Evolutionary conservation across 2,797 vertebrate genomes (phyloP).

Genomic region (Sciaenops ocellatus): DNA sequence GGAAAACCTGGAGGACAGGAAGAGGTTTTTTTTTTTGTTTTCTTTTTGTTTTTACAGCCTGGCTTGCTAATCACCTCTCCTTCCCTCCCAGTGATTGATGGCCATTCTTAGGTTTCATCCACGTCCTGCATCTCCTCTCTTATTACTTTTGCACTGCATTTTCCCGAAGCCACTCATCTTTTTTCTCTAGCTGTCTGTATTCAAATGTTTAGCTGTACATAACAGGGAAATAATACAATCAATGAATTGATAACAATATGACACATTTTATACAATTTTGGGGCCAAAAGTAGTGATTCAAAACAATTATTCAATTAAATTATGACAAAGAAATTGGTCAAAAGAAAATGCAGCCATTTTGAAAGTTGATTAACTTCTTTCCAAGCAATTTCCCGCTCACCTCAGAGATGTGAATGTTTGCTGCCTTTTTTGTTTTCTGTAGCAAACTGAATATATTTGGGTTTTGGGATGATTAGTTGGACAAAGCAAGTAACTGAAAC

Average conservation of each 20-base stretch:
- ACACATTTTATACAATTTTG: not conserved
- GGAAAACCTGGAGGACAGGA: slow-evolving; percentile 53
- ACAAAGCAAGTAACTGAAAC: too few relatives aligned
- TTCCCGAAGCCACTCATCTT: slow-evolving; percentile 1
- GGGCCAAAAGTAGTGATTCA: not conserved
- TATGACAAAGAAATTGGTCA: too few relatives aligned
- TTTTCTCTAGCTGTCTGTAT: not conserved
- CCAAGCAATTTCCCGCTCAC: too few relatives aligned
- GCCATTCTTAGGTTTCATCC: slow-evolving; percentile 65
- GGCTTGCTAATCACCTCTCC: slow-evolving; percentile 56
- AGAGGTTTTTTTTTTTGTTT: not conserved
- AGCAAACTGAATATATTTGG: too few relatives aligned
- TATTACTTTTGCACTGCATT: slow-evolving; percentile 31
- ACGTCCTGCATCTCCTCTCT: slow-evolving; percentile 21
- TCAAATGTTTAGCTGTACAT: not conserved
- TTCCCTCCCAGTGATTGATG: slow-evolving; percentile 66
- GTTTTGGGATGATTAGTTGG: too few relatives aligned
- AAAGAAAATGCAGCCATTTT: too few relatives aligned
- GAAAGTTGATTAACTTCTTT: too few relatives aligned
- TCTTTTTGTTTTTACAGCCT: slow-evolving; percentile 19
- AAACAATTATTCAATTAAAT: not conserved
- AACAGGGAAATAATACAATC: not conserved
- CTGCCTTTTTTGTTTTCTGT: too few relatives aligned
- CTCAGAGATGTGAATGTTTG: too few relatives aligned
- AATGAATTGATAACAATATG: not conserved